Evolutionary conservation across 2,888 invertebrate genomes (phyloP).

Genomic region (Leptopterna dolabrata): DNA sequence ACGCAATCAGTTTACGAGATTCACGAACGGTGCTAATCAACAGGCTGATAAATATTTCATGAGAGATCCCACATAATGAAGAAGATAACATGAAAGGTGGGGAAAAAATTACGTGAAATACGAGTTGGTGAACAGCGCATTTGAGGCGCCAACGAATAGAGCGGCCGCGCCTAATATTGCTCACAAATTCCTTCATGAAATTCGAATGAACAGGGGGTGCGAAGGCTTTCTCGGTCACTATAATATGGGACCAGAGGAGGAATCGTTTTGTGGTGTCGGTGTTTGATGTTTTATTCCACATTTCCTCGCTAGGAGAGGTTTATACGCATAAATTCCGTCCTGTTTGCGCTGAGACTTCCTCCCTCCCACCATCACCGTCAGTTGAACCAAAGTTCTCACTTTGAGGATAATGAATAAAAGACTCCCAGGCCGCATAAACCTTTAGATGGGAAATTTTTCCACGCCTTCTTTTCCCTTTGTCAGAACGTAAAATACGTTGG

Average conservation of each 20-base stretch:
- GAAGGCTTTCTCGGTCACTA: background rate
- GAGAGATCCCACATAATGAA: background rate
- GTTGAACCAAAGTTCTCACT: background rate
- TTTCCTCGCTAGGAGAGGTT: background rate
- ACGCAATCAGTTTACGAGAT: too few relatives aligned
- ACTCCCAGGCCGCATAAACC: background rate
- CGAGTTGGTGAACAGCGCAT: background rate
- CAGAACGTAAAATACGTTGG: background rate
- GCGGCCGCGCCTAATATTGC: background rate
- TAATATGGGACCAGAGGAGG: background rate
- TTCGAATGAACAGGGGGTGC: conserved; percentile 11
- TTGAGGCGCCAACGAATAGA: background rate
- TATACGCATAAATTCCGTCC: background rate
- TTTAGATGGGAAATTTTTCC: background rate
- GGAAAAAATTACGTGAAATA: background rate
- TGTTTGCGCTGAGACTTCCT: background rate
- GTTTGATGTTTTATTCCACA: conserved; percentile 22
- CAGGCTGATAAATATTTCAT: background rate
- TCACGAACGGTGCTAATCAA: background rate
- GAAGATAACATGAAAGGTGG: too few relatives aligned
- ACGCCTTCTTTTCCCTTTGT: background rate
- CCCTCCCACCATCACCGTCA: background rate
- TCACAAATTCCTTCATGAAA: conserved; percentile 22
- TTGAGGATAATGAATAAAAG: conserved; percentile 3
- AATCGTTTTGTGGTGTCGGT: conserved; percentile 8